phyloP scores from a whole-genome alignment of 2,888 invertebrate genomes.

The Aphrophora alni region DNA sequence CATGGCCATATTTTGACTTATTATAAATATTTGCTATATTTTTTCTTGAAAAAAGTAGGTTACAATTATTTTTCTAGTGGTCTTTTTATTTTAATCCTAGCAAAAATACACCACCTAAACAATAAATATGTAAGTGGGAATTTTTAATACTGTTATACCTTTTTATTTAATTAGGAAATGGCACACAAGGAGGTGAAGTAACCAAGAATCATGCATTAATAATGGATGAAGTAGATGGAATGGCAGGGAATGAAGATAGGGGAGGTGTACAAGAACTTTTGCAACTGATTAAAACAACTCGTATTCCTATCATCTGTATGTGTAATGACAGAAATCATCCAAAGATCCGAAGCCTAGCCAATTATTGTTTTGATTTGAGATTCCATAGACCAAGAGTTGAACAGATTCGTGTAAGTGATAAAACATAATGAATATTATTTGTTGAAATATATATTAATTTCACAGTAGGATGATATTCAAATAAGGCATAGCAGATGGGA shows the following conservation, averaged over 20 bases:
- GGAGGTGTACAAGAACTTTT: constrained; percentile 97
- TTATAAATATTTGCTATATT: too few relatives aligned
- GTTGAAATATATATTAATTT: too few relatives aligned
- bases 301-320: constrained; percentile 93
- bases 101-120: too few relatives aligned
- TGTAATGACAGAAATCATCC: constrained; percentile 96
- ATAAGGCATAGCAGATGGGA: too few relatives aligned
- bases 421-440: too few relatives aligned
- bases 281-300: constrained; percentile 83
- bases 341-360: constrained; percentile 91
- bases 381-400: constrained; percentile 86
- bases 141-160: too few relatives aligned
- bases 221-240: constrained; percentile 99
- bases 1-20: too few relatives aligned
- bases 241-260: constrained; percentile 99
- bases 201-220: constrained; percentile 86
- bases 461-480: too few relatives aligned
- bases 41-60: too few relatives aligned
- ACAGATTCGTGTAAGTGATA: constrained; percentile 78
- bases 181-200: constrained; percentile 55
- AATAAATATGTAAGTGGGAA: too few relatives aligned
- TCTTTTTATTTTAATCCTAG: too few relatives aligned
- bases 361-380: constrained; percentile 91
- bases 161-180: background rate
- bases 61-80: too few relatives aligned